Evolutionary conservation across 2,888 invertebrate genomes (phyloP).

Genomic region (Hylaea fasciaria): DNA sequence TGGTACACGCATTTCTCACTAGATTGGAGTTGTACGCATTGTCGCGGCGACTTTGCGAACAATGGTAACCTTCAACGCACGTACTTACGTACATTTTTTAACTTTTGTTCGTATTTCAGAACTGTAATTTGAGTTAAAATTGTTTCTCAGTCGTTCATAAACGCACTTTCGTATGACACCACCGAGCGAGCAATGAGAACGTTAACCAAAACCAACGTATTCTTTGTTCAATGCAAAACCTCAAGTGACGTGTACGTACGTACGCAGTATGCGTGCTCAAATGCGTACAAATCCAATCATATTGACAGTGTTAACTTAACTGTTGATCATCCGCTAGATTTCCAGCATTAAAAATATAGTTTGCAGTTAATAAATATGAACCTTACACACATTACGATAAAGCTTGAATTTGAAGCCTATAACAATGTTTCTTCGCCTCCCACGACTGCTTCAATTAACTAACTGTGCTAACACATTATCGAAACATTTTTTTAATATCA

Average conservation of each 20-base stretch:
- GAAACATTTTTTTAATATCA: too few relatives aligned
- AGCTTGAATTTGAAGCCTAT: constrained; percentile 1
- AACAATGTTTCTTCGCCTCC: not conserved
- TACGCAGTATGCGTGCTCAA: constrained; percentile 10
- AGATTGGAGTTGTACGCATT: constrained; percentile 13
- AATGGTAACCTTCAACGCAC: too few relatives aligned
- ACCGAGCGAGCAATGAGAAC: too few relatives aligned
- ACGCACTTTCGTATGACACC: too few relatives aligned
- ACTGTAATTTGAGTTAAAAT: too few relatives aligned
- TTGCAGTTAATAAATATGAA: not conserved
- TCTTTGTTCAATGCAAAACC: too few relatives aligned
- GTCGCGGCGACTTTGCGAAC: not conserved
- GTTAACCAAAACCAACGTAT: too few relatives aligned
- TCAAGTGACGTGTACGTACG: not conserved
- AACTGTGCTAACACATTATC: too few relatives aligned
- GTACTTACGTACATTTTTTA: too few relatives aligned
- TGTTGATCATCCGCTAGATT: constrained; percentile 31
- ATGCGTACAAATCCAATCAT: constrained; percentile 24
- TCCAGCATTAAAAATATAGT: constrained; percentile 8
- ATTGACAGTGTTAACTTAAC: constrained; percentile 11
- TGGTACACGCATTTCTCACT: constrained; percentile 2
- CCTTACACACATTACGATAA: too few relatives aligned
- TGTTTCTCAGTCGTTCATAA: too few relatives aligned
- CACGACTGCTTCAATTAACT: not conserved
- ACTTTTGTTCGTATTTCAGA: too few relatives aligned